Base-by-base conservation (phyloP, 2,888 invertebrate species). In the Buathra laborator region DNA sequence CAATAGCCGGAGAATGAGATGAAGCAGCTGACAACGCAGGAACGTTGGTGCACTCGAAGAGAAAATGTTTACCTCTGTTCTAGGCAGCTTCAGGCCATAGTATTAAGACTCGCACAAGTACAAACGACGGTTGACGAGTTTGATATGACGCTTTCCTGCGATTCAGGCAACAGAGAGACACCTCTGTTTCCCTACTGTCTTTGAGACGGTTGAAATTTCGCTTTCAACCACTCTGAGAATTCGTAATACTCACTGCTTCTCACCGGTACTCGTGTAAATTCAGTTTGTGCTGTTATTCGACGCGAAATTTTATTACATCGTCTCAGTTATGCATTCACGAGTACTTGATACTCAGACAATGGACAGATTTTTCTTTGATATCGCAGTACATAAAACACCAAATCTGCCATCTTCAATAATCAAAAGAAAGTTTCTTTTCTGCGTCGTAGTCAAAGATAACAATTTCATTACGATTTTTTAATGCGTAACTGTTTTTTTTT, bases 71-170 rank as follows among this genome's bases (percentile, higher is more conserved):
- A 59, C 46, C 44, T 12, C 9, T 24, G 46, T 44, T 67, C 43
- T 56, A 43, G 66, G 12, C 44, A 14, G 74, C 46, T 3, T 46
- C 9, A 0, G 14, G 32, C 32, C 64, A 10, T 19, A 29, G 46
- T 76, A 76, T 81, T 64, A 56, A 70, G n/a, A 46, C 53, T 53
- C 43, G 29, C 48, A 32, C 32, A 53, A 72, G 44, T 71, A 53
- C 71, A 77, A 82, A 77, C 66, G 66, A 77, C 71, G 37, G 56
- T 67, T 67, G 66, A 82, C 66, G 37, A 59, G 56, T 67, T 67
- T 82, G 43, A 32, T 70, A 66, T 66, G 48, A 46, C 14, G 19
- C 19, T 37, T 4, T 64, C 9, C 59, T 67, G 16, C 16, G 77
- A 56, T 67, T 67, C 56, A 9, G 6, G 10, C 24, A 44, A 43